Evolutionary conservation across 2,888 invertebrate genomes (phyloP).

Genomic region (Leucophenga maculata): DNA sequence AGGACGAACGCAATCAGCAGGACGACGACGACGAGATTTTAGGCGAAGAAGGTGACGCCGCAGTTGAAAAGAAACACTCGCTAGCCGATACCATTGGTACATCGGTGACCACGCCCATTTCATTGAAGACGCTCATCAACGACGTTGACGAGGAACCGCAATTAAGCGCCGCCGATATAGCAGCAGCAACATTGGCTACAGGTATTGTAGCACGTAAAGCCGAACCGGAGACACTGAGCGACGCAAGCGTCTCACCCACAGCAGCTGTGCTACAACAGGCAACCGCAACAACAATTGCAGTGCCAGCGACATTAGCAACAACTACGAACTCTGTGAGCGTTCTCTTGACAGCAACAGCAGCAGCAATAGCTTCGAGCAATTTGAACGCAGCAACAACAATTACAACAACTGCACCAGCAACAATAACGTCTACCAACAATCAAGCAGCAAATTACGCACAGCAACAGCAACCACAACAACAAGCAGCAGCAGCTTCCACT

Average conservation of each 20-base stretch:
- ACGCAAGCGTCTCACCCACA: conserved; percentile 67
- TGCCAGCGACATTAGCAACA: conserved; percentile 40
- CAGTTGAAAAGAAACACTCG: conserved; percentile 60
- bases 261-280: conserved; percentile 56
- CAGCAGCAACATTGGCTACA: conserved; percentile 64
- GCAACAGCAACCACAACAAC: neutral
- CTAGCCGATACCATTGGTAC: conserved; percentile 66
- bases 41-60: conserved; percentile 29
- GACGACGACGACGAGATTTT: conserved; percentile 27
- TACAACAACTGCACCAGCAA: neutral
- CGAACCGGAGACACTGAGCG: conserved; percentile 66
- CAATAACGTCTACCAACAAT: neutral
- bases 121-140: conserved; percentile 66
- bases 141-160: conserved; percentile 64
- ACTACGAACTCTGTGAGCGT: too few relatives aligned
- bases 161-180: conserved; percentile 63
- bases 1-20: conserved; percentile 30
- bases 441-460: neutral
- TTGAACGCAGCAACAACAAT: neutral
- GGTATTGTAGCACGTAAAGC: conserved; percentile 65
- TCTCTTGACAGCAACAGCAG: neutral
- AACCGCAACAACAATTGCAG: conserved; percentile 39
- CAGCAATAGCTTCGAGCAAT: neutral
- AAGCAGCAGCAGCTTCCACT: neutral
- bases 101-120: conserved; percentile 67